These are phyloP conservation scores for Neodiprion lecontei DNA, from an alignment of 1,140 invertebrate species.

Conservation along the genomic window DNA sequence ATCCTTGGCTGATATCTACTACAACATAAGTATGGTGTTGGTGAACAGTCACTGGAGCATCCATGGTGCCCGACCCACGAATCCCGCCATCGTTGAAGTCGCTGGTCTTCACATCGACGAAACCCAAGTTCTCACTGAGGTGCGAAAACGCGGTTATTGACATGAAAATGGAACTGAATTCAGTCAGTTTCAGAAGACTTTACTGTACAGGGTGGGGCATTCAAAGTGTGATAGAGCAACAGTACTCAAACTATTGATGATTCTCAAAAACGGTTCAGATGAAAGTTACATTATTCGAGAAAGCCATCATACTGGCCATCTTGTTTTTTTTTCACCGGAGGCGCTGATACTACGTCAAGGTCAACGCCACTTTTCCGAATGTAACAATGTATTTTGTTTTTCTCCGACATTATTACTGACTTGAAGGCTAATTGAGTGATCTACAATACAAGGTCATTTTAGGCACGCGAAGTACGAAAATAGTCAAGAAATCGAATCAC, in stretches of 20 bases:
- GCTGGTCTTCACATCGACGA: constrained; percentile 56
- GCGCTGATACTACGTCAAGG: not conserved
- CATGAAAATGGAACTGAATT: not conserved
- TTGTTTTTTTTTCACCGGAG: not conserved
- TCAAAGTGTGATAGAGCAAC: too few species aligned
- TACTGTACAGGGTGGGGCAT: not conserved
- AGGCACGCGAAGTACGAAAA: not conserved
- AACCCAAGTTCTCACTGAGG: not conserved
- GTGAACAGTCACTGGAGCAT: constrained; percentile 56
- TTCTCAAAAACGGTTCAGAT: too few species aligned
- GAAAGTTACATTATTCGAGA: not conserved
- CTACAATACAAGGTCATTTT: not conserved
- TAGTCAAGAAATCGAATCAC: not conserved
- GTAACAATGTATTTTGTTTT: not conserved
- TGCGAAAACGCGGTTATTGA: not conserved
- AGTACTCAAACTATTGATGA: too few species aligned
- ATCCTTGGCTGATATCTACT: constrained; percentile 63
- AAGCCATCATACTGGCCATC: not conserved
- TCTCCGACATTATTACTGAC: not conserved
- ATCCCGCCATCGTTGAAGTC: constrained; percentile 55
- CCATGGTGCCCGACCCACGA: constrained; percentile 45
- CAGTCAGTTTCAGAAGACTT: not conserved
- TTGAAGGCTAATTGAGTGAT: not conserved
- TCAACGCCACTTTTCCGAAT: not conserved
- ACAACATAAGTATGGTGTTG: constrained; percentile 47